Evolutionary conservation across 1,140 invertebrate species (phyloP).

Genomic region (Archivesica marissinica): DNA sequence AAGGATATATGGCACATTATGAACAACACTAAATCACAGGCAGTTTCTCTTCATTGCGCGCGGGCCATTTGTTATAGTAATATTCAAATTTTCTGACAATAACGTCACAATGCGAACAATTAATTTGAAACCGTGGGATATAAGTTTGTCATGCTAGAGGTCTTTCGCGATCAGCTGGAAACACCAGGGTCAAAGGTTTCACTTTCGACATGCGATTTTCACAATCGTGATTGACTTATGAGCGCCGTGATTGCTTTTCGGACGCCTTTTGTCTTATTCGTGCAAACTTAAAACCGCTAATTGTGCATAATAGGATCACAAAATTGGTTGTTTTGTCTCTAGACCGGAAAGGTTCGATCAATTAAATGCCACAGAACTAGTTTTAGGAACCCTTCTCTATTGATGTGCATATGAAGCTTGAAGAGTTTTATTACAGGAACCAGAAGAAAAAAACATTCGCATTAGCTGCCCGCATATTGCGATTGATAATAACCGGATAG

Average conservation of each 20-base stretch:
- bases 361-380: constrained; percentile 51
- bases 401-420: background rate
- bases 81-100: constrained; percentile 62
- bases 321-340: constrained; percentile 47
- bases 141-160: constrained; percentile 54
- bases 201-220: constrained; percentile 30
- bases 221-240: constrained; percentile 54
- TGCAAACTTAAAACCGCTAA: constrained; percentile 51
- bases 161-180: constrained; percentile 34
- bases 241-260: constrained; percentile 40
- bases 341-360: constrained; percentile 50
- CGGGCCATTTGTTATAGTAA: constrained; percentile 50
- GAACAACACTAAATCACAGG: constrained; percentile 36
- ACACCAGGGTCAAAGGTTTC: constrained; percentile 48
- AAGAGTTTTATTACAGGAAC: constrained; percentile 14
- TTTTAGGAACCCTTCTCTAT: constrained; percentile 18
- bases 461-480: background rate
- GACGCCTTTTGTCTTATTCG: constrained; percentile 55
- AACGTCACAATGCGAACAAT: constrained; percentile 38
- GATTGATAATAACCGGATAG: no score
- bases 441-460: background rate
- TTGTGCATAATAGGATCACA: constrained; percentile 61
- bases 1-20: constrained; percentile 28
- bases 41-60: constrained; percentile 39
- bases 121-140: constrained; percentile 42